A percentile compares a stretch with the other conserved stretches of the same genome.
Conservation (phyloP, 2,888 invertebrate species). For the Brenthis hecate region DNA sequence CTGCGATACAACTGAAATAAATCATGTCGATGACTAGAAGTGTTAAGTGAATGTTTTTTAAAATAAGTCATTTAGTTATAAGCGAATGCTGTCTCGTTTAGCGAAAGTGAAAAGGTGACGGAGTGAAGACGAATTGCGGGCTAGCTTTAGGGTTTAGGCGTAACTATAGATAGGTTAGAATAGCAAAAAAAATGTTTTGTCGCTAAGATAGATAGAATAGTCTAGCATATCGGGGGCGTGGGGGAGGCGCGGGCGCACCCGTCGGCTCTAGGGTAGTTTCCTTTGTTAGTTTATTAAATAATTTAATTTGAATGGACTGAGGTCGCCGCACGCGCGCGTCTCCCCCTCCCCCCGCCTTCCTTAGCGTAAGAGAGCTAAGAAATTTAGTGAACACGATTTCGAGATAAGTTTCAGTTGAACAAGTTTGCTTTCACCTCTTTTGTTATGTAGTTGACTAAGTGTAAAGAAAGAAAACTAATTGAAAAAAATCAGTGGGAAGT, state of each 20-base stretch:
- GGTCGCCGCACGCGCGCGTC: constrained; percentile 59
- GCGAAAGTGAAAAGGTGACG: constrained; percentile 64
- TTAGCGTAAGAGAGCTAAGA: constrained; percentile 59
- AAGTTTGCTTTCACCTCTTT: constrained; percentile 81
- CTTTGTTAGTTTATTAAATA: constrained; percentile 81
- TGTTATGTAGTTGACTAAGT: constrained; percentile 81
- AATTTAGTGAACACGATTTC: constrained; percentile 74
- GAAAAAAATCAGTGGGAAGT: constrained; percentile 71
- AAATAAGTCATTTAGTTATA: constrained; percentile 75
- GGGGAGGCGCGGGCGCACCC: constrained; percentile 55
- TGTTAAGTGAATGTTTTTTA: constrained; percentile 77
- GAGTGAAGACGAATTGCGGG: constrained; percentile 67
- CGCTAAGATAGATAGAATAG: constrained; percentile 79
- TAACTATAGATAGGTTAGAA: constrained; percentile 80
- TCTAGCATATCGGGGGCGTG: constrained; percentile 64
- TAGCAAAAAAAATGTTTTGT: constrained; percentile 78
- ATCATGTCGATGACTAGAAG: constrained; percentile 75
- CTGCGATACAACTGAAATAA: constrained; percentile 61
- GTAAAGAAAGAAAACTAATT: constrained; percentile 77
- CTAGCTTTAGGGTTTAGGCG: constrained; percentile 70
- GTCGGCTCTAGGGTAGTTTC: constrained; percentile 76
- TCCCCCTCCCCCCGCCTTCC: constrained; percentile 43
- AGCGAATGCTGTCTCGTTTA: constrained; percentile 72
- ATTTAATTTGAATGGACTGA: constrained; percentile 82
- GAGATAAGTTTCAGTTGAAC: constrained; percentile 77